These are phyloP conservation scores for Gastracanthus pulcherrimus DNA, from an alignment of 2,888 invertebrate species.

Conservation along the genomic window DNA sequence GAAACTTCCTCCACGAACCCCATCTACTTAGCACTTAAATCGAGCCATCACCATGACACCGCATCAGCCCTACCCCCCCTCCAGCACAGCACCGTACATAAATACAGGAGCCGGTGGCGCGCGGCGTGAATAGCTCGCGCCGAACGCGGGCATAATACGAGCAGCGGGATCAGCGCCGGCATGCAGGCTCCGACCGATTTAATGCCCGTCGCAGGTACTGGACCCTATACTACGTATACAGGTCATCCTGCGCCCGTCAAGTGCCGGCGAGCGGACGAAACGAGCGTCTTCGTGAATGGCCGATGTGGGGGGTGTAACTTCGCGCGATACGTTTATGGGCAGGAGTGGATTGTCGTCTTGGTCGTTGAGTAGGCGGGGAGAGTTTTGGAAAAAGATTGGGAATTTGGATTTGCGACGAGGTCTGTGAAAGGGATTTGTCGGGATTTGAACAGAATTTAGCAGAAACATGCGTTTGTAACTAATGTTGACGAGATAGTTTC, in stretches of 20 bases:
- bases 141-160: not conserved
- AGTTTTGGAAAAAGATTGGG: too few species aligned
- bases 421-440: too few species aligned
- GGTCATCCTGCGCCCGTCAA: not conserved
- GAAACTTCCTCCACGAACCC: not conserved
- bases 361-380: not conserved
- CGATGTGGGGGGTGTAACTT: not conserved
- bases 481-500: too few species aligned
- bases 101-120: not conserved
- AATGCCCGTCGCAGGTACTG: conserved; percentile 29
- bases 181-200: conserved; percentile 1
- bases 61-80: not conserved
- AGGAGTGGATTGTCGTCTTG: not conserved
- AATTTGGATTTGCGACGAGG: too few species aligned
- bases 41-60: not conserved
- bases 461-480: too few species aligned
- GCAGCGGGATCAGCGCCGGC: too few species aligned
- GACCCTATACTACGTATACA: not conserved
- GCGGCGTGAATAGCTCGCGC: not conserved
- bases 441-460: too few species aligned
- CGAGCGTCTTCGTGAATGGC: not conserved
- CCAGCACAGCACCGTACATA: not conserved
- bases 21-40: not conserved
- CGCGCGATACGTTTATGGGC: not conserved
- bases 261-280: not conserved